phyloP scores from a whole-genome alignment of 2,113 vertebrate genomes.

The Ictidomys tridecemlineatus region DNA sequence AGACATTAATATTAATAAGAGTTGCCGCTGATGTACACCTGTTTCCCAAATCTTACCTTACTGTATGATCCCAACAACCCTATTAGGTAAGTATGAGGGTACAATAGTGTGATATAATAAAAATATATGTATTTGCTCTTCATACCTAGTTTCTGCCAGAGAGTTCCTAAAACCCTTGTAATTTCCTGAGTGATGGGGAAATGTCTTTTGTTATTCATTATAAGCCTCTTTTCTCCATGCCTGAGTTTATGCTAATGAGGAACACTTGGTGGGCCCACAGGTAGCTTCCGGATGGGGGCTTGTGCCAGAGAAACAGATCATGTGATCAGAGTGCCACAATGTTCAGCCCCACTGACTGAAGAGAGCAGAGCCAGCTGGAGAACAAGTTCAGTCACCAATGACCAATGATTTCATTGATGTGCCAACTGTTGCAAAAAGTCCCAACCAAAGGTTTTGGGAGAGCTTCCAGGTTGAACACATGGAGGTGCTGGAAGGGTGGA shows the following conservation, averaged over 20 bases:
- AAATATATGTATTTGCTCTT: not conserved
- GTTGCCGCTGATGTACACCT: not conserved
- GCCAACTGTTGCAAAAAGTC: not conserved
- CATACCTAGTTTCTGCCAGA: not conserved
- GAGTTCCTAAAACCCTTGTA: not conserved
- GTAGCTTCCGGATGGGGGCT: too few species aligned
- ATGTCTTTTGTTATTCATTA: not conserved
- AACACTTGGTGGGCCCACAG: too few species aligned
- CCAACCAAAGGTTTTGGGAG: not conserved
- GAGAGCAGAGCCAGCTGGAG: not conserved
- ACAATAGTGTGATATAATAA: not conserved
- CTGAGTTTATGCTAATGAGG: not conserved
- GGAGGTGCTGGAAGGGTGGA: too few species aligned
- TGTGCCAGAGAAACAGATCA: not conserved
- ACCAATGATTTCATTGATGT: not conserved
- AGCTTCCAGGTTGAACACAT: not conserved
- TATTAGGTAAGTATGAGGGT: not conserved
- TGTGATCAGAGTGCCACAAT: not conserved
- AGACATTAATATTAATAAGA: not conserved
- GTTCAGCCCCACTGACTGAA: not conserved
- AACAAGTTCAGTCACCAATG: not conserved
- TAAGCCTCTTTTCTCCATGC: not conserved
- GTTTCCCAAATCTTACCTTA: not conserved
- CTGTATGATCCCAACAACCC: not conserved
- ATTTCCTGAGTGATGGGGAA: not conserved